Evolutionary conservation across 2,113 vertebrate genomes (phyloP), one percentile per base, ranked within the genome.

Genomic region (Polypterus senegalus): DNA sequence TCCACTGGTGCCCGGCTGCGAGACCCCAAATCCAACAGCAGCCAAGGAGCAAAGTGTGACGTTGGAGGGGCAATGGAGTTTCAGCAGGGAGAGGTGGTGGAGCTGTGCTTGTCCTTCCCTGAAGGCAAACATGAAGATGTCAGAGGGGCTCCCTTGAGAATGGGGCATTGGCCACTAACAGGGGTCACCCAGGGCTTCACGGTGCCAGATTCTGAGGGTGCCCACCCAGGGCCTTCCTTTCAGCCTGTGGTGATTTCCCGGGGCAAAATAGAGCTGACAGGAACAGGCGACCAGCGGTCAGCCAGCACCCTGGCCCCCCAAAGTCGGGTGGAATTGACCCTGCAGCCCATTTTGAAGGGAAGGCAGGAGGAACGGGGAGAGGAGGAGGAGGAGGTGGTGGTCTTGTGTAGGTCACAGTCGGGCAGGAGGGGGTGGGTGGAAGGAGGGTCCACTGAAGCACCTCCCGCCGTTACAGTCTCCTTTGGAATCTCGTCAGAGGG

Each of bases 71-170:
- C 27, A 27, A 27, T 27, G 27, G 66, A 68, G 69, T 58, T 76
- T 78, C 54, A 76, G 69, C 76, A 80, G 3, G 84, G 86, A 54
- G 55, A 81, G 47, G 57, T 86, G 73, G 84, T 96, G 3, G 88
- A 96, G 80, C 73, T 96, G 58, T 92, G 96, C 71, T 70, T 95
- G 63, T 90, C 90, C 51, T 79, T 97, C 46, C 68, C 88, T 1
- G 75, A 80, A 63, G 84, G 86, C 2, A 60, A 46, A 0, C 69
- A 75, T 58, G 73, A 80, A 2, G 71, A 74, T 49, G 52, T 63
- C 8, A 73, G 4, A 10, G 54, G 72, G 49, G 74, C 88, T 51
- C 70, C 76, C 8, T 81, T 83, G 57, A 79, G 81, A 71, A 75
- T 88, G 27, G 27, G 27, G 27, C 27, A 27, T 27, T 27, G 27